Evolutionary conservation across 2,113 vertebrate genomes (phyloP).

Genomic region (Sapajus apella): DNA sequence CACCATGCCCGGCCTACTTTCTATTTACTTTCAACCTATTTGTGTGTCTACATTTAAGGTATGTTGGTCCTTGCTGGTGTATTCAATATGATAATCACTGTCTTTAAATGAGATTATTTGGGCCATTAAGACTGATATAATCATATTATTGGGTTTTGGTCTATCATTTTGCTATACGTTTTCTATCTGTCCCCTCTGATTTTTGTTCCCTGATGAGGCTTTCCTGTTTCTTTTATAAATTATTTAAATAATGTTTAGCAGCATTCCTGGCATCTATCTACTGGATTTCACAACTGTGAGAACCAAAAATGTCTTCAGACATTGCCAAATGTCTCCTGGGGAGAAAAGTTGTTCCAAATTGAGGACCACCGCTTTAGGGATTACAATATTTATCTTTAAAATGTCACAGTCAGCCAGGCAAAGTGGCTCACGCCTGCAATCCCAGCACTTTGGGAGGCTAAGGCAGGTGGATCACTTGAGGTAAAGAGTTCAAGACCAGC

Average conservation of each 20-base stretch:
- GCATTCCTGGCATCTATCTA: not conserved
- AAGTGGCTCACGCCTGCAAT: not conserved
- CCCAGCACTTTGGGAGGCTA: not conserved
- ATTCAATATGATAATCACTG: not conserved
- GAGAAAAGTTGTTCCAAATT: not conserved
- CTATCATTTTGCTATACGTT: not conserved
- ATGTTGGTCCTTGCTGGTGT: not conserved
- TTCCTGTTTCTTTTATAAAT: not conserved
- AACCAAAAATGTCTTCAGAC: not conserved
- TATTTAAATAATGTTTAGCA: not conserved
- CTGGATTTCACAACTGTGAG: not conserved
- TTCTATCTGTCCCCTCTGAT: not conserved
- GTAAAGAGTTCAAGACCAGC: not conserved
- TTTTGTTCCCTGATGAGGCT: not conserved
- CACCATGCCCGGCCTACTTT: not conserved
- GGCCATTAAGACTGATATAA: not conserved
- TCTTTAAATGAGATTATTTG: not conserved
- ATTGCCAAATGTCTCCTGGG: not conserved
- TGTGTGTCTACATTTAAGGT: not conserved
- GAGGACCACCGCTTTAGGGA: not conserved
- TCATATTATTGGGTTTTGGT: not conserved
- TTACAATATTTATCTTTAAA: not conserved
- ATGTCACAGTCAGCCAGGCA: not conserved
- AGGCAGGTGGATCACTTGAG: not conserved
- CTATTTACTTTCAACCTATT: not conserved